phyloP scores from a whole-genome alignment of 2,113 vertebrate species.

The Todiramphus saurophagus region DNA sequence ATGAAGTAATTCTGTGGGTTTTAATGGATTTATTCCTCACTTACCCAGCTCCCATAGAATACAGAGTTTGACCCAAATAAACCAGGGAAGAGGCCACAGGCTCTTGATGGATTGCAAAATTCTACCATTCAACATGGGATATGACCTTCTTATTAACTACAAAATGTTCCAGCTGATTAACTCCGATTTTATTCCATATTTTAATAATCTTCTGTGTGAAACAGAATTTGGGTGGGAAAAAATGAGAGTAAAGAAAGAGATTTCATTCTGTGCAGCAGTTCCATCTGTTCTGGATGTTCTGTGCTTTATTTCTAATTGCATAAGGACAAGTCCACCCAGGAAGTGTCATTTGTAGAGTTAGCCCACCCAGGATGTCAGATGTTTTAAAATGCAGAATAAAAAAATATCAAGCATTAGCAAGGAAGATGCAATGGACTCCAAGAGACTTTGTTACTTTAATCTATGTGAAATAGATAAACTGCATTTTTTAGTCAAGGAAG shows the following conservation, averaged over 20 bases:
- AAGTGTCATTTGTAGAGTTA: slow-evolving; percentile 8
- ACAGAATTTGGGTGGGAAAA: neutral
- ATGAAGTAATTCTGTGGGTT: neutral
- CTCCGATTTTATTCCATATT: slow-evolving; percentile 17
- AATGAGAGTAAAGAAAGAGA: neutral
- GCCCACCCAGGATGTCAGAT: neutral
- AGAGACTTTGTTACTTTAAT: neutral
- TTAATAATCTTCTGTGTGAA: slow-evolving; percentile 17
- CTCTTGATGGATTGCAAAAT: slow-evolving; percentile 14
- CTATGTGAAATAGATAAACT: neutral
- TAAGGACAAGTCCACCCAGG: neutral
- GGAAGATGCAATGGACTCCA: neutral
- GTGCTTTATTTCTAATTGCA: neutral
- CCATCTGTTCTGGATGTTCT: neutral
- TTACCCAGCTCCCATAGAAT: neutral
- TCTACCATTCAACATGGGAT: neutral
- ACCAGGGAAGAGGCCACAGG: slow-evolving; percentile 19
- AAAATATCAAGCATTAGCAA: neutral
- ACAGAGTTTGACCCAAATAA: neutral
- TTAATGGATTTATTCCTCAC: neutral
- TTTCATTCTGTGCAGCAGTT: neutral
- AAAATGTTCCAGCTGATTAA: slow-evolving; percentile 20
- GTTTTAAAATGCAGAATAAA: slow-evolving; percentile 7
- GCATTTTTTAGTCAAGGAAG: neutral
- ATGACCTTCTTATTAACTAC: slow-evolving; percentile 37